Conservation (phyloP, 2,113 vertebrate genomes). For the Catharus fuscescens region DNA sequence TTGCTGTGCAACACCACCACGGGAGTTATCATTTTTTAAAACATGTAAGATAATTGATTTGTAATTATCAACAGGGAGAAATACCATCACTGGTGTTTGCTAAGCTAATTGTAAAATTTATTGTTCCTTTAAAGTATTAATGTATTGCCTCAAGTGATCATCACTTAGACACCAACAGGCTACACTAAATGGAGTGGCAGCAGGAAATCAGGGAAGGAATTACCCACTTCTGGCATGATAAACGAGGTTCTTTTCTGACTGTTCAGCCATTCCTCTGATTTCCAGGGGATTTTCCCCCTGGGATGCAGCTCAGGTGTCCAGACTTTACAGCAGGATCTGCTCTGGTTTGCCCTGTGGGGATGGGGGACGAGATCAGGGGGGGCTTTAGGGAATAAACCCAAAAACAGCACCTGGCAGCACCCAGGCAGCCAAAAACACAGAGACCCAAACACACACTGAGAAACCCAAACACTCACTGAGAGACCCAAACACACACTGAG, state of each 20-base stretch:
- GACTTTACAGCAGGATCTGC: not conserved
- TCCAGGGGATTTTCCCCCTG: not conserved
- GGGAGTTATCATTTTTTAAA: constrained; percentile 59
- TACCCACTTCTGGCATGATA: not conserved
- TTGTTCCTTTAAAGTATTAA: constrained; percentile 71
- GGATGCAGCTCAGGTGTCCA: not conserved
- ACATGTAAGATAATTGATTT: constrained; percentile 73
- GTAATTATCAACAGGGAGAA: constrained; percentile 69
- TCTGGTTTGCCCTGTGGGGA: not conserved
- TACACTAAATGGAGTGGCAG: constrained; percentile 62
- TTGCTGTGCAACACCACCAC: not conserved
- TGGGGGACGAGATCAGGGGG: not conserved
- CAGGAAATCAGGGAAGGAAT: constrained; percentile 39
- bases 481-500: no score
- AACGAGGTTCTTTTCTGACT: not conserved
- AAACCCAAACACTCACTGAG: no score
- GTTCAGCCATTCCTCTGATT: not conserved
- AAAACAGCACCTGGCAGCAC: not conserved
- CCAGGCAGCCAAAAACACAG: not conserved
- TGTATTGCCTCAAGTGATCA: constrained; percentile 63
- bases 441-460: no score
- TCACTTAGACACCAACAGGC: constrained; percentile 54
- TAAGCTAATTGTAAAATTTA: constrained; percentile 74
- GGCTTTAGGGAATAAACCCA: not conserved
- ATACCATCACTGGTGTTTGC: constrained; percentile 51